Evolutionary conservation across 2,797 vertebrate genomes (phyloP).

Genomic region (Cottoperca gobio): DNA sequence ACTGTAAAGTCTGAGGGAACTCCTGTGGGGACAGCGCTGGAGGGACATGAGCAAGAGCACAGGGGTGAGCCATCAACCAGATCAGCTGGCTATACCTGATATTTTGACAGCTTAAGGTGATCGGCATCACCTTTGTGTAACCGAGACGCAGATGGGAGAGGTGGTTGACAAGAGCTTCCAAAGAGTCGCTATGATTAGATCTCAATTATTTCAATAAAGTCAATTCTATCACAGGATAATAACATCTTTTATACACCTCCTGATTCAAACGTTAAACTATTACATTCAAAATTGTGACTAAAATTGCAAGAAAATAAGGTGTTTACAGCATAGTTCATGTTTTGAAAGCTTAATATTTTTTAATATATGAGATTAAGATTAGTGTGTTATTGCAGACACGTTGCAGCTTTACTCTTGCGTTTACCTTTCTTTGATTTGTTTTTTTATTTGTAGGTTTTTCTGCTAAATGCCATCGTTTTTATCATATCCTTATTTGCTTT

Average conservation of each 20-base stretch:
- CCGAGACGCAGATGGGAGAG: constrained; percentile 1
- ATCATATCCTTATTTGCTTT: background rate
- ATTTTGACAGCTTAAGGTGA: constrained; percentile 54
- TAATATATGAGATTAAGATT: background rate
- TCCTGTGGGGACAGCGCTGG: constrained; percentile 48
- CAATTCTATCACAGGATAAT: background rate
- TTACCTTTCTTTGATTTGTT: background rate
- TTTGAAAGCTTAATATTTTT: background rate
- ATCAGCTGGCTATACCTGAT: constrained; percentile 45
- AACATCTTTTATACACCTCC: background rate
- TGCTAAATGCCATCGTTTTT: background rate
- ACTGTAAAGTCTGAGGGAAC: constrained; percentile 57
- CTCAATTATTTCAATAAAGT: background rate
- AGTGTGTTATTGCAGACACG: background rate
- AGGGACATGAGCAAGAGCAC: constrained; percentile 30
- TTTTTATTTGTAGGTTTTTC: background rate
- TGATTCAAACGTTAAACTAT: background rate
- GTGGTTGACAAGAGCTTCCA: background rate
- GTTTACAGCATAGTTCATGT: background rate
- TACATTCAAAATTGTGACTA: background rate
- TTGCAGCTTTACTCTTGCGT: background rate
- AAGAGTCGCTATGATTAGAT: background rate
- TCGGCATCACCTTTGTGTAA: constrained; percentile 30
- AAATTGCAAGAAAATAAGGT: background rate
- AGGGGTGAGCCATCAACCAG: constrained; percentile 33